These are phyloP conservation scores for Drosophila santomea DNA, from an alignment of 1,140 invertebrate species.

Conservation along the genomic window DNA sequence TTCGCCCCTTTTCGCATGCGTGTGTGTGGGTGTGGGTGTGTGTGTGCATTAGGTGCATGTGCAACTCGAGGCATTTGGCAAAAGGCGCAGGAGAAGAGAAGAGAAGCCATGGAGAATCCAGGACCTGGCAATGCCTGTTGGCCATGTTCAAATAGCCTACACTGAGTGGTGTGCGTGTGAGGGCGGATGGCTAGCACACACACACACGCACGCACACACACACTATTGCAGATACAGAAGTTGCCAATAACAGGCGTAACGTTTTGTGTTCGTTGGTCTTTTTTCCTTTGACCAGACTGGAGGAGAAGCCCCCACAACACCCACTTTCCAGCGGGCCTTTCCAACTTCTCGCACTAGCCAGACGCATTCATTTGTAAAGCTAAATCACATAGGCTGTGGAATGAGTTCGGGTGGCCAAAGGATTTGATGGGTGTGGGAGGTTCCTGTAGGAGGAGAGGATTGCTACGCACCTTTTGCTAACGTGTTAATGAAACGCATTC, in stretches of 20 bases:
- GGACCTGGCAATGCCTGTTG: conserved; percentile 63
- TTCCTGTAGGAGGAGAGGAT: conserved; percentile 20
- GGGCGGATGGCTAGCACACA: conserved; percentile 4
- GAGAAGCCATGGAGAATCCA: conserved; percentile 38
- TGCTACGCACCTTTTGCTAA: conserved; percentile 78
- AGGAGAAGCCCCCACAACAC: conserved; percentile 8
- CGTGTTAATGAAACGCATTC: conserved; percentile 80
- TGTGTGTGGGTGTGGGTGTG: conserved; percentile 29
- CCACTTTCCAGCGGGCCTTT: background rate
- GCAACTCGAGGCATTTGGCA: conserved; percentile 76
- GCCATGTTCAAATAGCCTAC: conserved; percentile 75
- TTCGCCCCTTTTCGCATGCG: background rate
- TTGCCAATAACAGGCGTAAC: conserved; percentile 78
- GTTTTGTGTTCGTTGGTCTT: conserved; percentile 71
- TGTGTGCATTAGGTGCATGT: conserved; percentile 76
- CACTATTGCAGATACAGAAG: conserved; percentile 43
- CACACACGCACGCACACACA: conserved; percentile 19
- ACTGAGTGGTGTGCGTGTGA: background rate
- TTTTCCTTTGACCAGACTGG: conserved; percentile 74
- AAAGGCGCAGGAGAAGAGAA: conserved; percentile 42
- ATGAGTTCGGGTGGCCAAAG: background rate
- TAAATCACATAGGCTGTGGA: conserved; percentile 52
- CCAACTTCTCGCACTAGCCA: conserved; percentile 47
- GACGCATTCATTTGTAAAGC: conserved; percentile 80
- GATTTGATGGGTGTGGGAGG: background rate